A percentile compares a stretch with the other conserved stretches of the same genome.
phyloP scores from a whole-genome alignment of 2,797 vertebrate species.

The Artibeus lituratus region DNA sequence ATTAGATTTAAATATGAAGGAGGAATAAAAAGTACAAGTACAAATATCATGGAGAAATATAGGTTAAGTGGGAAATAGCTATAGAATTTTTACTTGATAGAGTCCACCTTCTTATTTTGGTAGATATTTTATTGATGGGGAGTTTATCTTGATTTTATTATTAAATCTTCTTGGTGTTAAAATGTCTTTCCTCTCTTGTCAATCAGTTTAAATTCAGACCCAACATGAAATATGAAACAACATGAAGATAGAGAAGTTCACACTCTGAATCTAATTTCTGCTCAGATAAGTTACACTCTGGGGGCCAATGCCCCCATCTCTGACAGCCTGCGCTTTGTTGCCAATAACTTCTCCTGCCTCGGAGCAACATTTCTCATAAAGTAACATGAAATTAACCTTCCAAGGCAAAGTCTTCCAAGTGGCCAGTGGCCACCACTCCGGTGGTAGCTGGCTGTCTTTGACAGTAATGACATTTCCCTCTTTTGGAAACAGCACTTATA shows the following conservation, averaged over 20 bases:
- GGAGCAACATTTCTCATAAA: constrained; percentile 54
- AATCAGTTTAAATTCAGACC: constrained; percentile 14
- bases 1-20: neutral
- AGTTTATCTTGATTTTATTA: constrained; percentile 38
- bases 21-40: neutral
- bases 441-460: neutral
- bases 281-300: neutral
- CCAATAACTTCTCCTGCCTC: constrained; percentile 5
- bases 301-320: neutral
- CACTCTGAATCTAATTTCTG: neutral
- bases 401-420: neutral
- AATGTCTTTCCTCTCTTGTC: neutral
- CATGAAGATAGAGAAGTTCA: neutral
- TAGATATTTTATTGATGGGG: neutral
- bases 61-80: neutral
- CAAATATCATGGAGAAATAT: neutral
- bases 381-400: neutral
- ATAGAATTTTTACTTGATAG: neutral
- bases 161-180: constrained; percentile 36
- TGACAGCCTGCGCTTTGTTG: constrained; percentile 15
- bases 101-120: neutral
- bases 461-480: neutral
- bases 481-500: constrained; percentile 27
- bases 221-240: neutral
- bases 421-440: neutral